phyloP scores from a whole-genome alignment of 2,888 invertebrate species.

The Drosophila meridiana region DNA sequence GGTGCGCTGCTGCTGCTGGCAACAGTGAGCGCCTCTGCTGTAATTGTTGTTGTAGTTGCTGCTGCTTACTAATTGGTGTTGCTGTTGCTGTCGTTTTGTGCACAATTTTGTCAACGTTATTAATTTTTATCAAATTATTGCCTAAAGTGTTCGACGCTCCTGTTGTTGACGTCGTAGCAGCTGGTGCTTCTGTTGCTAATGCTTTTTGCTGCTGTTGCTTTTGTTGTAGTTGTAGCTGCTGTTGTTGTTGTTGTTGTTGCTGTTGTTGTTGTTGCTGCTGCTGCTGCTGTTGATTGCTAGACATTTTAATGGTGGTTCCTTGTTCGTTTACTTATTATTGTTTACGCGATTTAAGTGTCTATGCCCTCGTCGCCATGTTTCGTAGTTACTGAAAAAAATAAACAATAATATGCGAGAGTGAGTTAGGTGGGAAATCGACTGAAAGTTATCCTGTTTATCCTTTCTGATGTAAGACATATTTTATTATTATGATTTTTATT shows the following conservation, averaged over 20 bases:
- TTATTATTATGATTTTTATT: too few species aligned
- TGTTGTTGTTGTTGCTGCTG: constrained; percentile 48
- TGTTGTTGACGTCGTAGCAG: constrained; percentile 28
- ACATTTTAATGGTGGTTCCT: constrained; percentile 74
- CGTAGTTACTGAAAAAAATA: constrained; percentile 53
- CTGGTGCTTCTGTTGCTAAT: constrained; percentile 4
- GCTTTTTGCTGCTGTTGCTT: constrained; percentile 52
- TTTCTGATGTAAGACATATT: too few species aligned
- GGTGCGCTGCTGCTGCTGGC: constrained; percentile 58
- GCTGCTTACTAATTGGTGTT: constrained; percentile 59
- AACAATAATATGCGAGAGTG: constrained; percentile 45
- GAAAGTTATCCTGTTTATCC: background rate
- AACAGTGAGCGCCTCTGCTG: constrained; percentile 46
- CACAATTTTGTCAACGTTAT: constrained; percentile 77
- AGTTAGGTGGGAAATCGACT: background rate
- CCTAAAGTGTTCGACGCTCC: constrained; percentile 57
- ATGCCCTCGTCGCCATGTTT: constrained; percentile 61
- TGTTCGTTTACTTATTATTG: constrained; percentile 46
- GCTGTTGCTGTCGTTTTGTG: constrained; percentile 56
- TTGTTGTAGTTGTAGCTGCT: constrained; percentile 43
- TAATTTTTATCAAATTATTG: constrained; percentile 77
- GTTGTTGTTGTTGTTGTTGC: constrained; percentile 41
- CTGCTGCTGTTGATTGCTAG: constrained; percentile 74
- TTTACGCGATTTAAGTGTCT: constrained; percentile 47
- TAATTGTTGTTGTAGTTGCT: constrained; percentile 47